Conservation (phyloP, 2,113 vertebrate species). For the Todiramphus saurophagus region DNA sequence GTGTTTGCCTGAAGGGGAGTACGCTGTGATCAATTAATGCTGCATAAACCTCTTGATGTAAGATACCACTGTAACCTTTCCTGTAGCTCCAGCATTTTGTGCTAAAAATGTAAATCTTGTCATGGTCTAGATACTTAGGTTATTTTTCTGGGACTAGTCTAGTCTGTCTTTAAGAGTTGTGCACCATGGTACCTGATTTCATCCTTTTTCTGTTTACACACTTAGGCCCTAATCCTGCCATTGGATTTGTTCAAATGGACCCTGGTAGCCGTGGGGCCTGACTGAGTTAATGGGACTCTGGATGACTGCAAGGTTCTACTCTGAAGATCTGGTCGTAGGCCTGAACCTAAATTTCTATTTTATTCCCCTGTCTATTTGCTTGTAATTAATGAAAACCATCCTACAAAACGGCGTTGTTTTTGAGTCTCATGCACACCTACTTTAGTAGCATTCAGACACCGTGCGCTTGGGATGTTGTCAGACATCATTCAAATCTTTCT, state of each 20-base stretch:
- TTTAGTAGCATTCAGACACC: not conserved
- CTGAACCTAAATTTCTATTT: not conserved
- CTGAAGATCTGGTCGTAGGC: slow-evolving; percentile 8
- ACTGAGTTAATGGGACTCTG: not conserved
- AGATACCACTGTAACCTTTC: not conserved
- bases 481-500: not conserved
- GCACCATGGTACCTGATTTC: not conserved
- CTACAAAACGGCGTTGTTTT: not conserved
- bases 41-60: not conserved
- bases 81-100: not conserved
- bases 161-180: not conserved
- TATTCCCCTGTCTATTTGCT: not conserved
- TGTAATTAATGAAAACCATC: not conserved
- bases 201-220: not conserved
- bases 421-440: not conserved
- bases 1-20: not conserved
- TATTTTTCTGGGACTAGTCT: slow-evolving; percentile 2
- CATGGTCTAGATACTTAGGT: not conserved
- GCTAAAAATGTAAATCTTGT: not conserved
- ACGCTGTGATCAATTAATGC: not conserved
- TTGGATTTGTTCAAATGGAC: not conserved
- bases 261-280: not conserved
- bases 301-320: not conserved
- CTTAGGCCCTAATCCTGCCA: not conserved
- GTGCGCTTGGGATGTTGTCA: not conserved